Evolutionary conservation across 2,888 invertebrate genomes (phyloP), one percentile per base, ranked within the genome.

Genomic region (Lepidochrysops patricia): DNA sequence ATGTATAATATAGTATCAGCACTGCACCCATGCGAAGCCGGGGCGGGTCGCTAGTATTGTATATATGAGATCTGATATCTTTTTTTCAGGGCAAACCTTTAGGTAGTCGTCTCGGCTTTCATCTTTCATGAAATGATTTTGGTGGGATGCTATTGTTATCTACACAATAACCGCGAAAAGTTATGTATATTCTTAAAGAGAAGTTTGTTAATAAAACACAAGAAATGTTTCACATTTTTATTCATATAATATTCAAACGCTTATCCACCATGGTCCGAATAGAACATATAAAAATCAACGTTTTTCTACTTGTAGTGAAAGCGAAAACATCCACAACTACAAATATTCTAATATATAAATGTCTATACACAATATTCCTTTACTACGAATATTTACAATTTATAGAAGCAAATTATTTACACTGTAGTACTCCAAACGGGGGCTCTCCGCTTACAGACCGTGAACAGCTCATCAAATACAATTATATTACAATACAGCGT

Each of bases 371-470:
- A 43, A 34, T 54, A 54, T 49, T 49, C 54, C 15, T 32, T 50
- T 54, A 54, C 32, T 29, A 54, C 32, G 13, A 15, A 19, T 54
- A 54, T 54, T 54, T 54, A 54, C 54, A 54, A 32, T 15, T 54
- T 49, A 23, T 19, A 9, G 23, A 7, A 6, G 15, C 48, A 54
- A 29, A 32, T 12, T 64, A 66, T 64, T 62, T 63, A 63, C 61
- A 62, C 34, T 9, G 15, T 15, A 61, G 76, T 80, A 83, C 82
- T 82, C 71, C 72, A 75, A 86, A 86, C 84, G 86, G 79, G 87
- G 88, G 88, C 88, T 87, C 88, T 64, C 80, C 86, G 84, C 84
- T 81, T 74, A 60, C 60, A 70, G 80, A 76, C 80, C 66, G 75
- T 61, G 66, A 69, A 69, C 65, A 85, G 77, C 77, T 72, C 64